Base-by-base conservation (phyloP, 2,113 vertebrate genomes). In the Agapornis roseicollis region DNA sequence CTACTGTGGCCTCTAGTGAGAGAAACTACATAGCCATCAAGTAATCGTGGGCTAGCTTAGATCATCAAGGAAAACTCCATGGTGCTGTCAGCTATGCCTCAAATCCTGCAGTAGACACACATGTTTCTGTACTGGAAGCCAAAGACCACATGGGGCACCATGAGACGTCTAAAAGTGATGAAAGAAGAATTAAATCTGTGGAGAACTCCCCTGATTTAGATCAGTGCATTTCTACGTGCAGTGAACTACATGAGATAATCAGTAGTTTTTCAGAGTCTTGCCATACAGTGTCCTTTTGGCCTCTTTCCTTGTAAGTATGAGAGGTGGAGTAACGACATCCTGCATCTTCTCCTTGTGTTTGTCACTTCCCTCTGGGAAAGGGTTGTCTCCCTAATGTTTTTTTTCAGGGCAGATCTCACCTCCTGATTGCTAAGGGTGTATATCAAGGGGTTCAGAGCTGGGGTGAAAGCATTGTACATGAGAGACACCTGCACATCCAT, bases 341-440 rank as follows among this genome's bases (percentile, higher is more conserved):
- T 33, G 52, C 50, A 13, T 10, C 37, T 76, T 60, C 19, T 77
- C 28, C 85, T 78, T 68, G 13, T 5, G 47, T 35, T 24, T 16
- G 64, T 76, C 81, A 63, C 33, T 63, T 82, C 50, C 44, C 65
- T 79, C 55, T 71, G 31, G 37, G 65, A 72, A 73, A n/a, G 6
- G 23, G 7, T 17, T 96, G 69, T 61, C 77, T 92, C 31, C 37
- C 63, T 29, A 71, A 46, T 1, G 19, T 12, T 49, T 68, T 97
- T 50, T 7, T 49, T 49, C 77, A 97, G 60, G 69, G 88, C 92
- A 24, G 61, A 77, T 83, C 87, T 97, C 80, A 97, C 92, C n/a
- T 98, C 94, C 8, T 95, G 81, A 76, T 96, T 97, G 70, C 89
- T 91, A 44, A 97, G 90, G 16, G 79, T 91, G 33, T 96, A 97